Conservation (phyloP, 1,140 invertebrate genomes). For the Globodera ellingtonae region DNA sequence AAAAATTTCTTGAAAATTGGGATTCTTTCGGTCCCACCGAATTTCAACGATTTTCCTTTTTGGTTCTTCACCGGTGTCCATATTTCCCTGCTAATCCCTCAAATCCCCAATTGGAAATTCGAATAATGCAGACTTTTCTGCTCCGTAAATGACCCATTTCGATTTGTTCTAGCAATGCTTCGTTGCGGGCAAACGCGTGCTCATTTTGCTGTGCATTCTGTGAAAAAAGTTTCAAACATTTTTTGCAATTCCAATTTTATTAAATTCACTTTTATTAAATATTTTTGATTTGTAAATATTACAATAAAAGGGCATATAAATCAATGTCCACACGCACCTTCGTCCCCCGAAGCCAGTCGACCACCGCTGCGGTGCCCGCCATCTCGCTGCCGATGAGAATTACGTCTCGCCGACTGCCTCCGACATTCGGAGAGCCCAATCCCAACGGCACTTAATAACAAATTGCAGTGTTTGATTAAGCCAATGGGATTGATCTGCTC, state of each 20-base stretch:
- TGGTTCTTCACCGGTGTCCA: background rate
- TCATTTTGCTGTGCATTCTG: background rate
- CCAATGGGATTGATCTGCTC: too few species aligned
- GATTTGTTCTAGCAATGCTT: background rate
- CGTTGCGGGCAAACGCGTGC: background rate
- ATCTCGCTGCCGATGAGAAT: background rate
- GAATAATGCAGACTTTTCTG: background rate
- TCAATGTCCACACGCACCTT: background rate
- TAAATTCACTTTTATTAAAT: too few species aligned
- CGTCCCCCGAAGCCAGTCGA: background rate
- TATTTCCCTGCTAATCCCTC: background rate
- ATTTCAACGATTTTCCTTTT: background rate
- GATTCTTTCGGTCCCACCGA: background rate
- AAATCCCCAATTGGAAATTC: background rate
- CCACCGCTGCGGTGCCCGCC: background rate
- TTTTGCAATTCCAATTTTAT: too few species aligned
- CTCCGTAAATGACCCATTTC: background rate
- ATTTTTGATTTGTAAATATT: too few species aligned
- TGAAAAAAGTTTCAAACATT: background rate
- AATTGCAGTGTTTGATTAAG: too few species aligned
- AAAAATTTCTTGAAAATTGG: too few species aligned
- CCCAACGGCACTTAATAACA: too few species aligned
- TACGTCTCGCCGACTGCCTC: background rate
- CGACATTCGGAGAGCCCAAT: too few species aligned
- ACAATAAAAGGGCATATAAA: too few species aligned